Conservation (phyloP, 2,888 invertebrate species). For the Drosophila niveifrons region DNA sequence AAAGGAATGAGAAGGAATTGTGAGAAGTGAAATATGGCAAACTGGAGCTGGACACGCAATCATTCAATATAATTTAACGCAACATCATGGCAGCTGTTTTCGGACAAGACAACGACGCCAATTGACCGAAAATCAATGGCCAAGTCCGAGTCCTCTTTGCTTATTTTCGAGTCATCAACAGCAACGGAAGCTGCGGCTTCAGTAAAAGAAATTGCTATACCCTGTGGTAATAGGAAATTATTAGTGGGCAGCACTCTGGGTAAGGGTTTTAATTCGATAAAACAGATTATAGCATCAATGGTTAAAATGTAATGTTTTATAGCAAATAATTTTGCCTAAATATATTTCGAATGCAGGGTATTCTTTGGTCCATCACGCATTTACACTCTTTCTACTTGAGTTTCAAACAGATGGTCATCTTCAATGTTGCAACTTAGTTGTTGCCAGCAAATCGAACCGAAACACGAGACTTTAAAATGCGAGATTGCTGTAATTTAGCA, state of each 20-base stretch:
- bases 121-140: slow-evolving; percentile 73
- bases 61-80: slow-evolving; percentile 71
- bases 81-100: slow-evolving; percentile 71
- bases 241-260: no score
- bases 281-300: no score
- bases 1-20: slow-evolving; percentile 32
- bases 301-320: not conserved
- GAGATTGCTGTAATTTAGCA: slow-evolving; percentile 5
- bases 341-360: no score
- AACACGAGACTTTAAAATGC: slow-evolving; percentile 41
- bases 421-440: slow-evolving; percentile 17
- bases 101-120: slow-evolving; percentile 61
- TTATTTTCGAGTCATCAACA: slow-evolving; percentile 17
- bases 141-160: slow-evolving; percentile 15
- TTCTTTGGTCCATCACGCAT: not conserved
- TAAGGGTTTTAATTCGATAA: not conserved
- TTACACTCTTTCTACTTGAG: not conserved
- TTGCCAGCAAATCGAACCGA: slow-evolving; percentile 23
- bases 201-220: slow-evolving; percentile 18
- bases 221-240: not conserved
- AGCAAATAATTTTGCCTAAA: no score
- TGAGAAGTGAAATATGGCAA: slow-evolving; percentile 68
- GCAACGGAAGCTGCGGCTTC: slow-evolving; percentile 13
- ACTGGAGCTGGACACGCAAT: slow-evolving; percentile 50
- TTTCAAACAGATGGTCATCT: slow-evolving; percentile 31